A percentile compares a stretch with the other conserved stretches of the same genome.
phyloP scores from a whole-genome alignment of 2,888 invertebrate genomes.

The Macrophya alboannulata region DNA sequence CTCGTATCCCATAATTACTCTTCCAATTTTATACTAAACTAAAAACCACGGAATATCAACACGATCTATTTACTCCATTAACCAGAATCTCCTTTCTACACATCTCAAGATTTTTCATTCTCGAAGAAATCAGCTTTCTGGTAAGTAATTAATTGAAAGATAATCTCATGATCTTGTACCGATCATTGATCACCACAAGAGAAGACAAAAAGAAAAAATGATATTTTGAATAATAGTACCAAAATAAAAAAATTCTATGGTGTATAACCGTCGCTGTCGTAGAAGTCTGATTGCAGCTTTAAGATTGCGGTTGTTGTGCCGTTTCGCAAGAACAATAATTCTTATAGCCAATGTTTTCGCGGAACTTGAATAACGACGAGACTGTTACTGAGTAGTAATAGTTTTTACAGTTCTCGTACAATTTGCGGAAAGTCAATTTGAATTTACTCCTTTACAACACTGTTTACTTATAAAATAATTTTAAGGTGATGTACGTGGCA shows the following conservation, averaged over 20 bases:
- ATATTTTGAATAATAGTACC: neutral
- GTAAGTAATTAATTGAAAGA: no score
- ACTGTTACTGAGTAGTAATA: neutral
- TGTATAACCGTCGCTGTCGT: neutral
- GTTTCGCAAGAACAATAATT: slow-evolving; percentile 40
- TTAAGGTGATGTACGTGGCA: neutral
- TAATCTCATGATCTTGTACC: neutral
- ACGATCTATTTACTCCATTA: neutral
- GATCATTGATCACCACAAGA: neutral
- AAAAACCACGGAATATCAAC: neutral
- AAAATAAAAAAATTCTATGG: neutral
- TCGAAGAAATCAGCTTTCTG: no score
- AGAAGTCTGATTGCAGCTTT: neutral
- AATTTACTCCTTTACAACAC: neutral
- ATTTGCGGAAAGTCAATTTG: slow-evolving; percentile 29
- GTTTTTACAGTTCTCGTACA: slow-evolving; percentile 2
- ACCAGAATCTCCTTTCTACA: neutral
- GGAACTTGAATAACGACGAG: slow-evolving; percentile 19
- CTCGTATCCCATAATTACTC: neutral
- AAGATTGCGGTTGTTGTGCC: slow-evolving; percentile 6
- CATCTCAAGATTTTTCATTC: no score
- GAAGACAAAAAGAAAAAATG: neutral
- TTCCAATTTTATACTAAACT: neutral
- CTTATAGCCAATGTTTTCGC: neutral
- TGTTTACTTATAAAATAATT: neutral